Evolutionary conservation across 2,113 vertebrate genomes (phyloP).

Genomic region (Chaetura pelagica): DNA sequence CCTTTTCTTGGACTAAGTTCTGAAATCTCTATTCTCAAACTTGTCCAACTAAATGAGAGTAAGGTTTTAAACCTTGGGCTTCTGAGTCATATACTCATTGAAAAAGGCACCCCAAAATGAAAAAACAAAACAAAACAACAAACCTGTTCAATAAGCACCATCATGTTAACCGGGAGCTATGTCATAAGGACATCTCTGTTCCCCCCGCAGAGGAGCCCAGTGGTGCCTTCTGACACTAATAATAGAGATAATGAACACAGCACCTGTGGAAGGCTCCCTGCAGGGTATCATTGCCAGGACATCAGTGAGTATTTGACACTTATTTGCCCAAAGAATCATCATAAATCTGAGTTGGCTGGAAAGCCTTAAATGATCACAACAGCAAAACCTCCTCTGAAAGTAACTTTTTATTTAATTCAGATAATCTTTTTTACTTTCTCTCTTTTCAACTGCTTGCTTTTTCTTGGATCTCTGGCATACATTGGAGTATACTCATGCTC

Average conservation of each 20-base stretch:
- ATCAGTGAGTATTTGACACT: background rate
- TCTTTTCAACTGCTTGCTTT: background rate
- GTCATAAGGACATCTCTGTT: background rate
- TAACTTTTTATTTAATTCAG: background rate
- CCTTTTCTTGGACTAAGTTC: background rate
- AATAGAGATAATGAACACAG: background rate
- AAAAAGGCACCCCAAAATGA: background rate
- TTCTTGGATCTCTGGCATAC: background rate
- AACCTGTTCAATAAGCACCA: background rate
- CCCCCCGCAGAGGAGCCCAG: background rate
- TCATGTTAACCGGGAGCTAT: background rate
- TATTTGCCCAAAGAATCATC: background rate
- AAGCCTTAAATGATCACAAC: background rate
- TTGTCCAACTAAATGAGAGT: background rate
- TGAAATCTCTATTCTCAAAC: background rate
- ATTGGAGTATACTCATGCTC: background rate
- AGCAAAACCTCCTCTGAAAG: background rate
- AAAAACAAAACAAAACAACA: background rate
- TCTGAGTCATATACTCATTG: background rate
- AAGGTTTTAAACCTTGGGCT: background rate
- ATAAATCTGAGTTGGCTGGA: background rate
- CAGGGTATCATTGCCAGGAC: background rate
- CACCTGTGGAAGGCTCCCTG: background rate
- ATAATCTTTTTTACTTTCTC: background rate
- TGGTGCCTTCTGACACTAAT: background rate